phyloP scores from a whole-genome alignment of 2,113 vertebrate species.

The Hymenochirus boettgeri region DNA sequence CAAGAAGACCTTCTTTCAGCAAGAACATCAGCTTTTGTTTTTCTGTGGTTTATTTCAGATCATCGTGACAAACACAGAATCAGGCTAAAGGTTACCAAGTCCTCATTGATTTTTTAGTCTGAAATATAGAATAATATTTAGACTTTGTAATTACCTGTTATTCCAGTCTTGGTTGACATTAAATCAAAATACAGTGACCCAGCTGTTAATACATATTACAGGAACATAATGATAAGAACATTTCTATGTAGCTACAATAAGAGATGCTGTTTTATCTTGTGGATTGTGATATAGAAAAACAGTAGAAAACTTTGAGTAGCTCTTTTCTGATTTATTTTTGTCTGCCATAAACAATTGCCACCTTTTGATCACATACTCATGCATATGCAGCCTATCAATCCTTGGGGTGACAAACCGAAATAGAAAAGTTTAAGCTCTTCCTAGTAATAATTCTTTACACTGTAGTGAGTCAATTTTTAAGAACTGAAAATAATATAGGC shows the following conservation, averaged over 20 bases:
- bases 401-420: too few species aligned
- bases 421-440: background rate
- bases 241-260: constrained; percentile 2
- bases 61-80: too few species aligned
- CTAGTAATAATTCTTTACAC: too few species aligned
- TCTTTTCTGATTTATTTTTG: background rate
- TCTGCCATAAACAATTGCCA: background rate
- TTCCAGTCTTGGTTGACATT: background rate
- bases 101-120: too few species aligned
- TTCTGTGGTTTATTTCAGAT: too few species aligned
- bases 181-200: background rate
- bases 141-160: background rate
- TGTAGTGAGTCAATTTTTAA: too few species aligned
- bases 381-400: background rate
- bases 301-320: background rate
- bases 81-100: too few species aligned
- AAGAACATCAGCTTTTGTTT: too few species aligned
- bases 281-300: constrained; percentile 20
- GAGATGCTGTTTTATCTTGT: constrained; percentile 11
- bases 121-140: too few species aligned
- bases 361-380: background rate
- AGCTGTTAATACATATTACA: constrained; percentile 10
- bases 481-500: too few species aligned
- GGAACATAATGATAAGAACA: background rate
- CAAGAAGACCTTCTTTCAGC: too few species aligned